These are phyloP conservation scores for Chaenodraco wilsoni DNA, from an alignment of 2,797 vertebrate species.

Conservation along the genomic window DNA sequence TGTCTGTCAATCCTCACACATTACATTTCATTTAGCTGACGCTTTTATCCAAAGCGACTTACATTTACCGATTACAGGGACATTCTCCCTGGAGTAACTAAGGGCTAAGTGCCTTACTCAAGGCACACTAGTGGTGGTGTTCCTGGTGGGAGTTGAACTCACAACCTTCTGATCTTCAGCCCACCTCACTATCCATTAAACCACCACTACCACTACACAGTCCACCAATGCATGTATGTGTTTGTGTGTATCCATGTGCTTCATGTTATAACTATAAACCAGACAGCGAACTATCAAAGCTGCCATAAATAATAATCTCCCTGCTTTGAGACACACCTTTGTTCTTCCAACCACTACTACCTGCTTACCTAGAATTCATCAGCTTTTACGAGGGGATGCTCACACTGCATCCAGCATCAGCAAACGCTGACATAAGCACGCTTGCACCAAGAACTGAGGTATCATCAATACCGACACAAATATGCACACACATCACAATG, in stretches of 20 bases:
- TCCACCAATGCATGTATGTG: not conserved
- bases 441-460: conserved; percentile 24
- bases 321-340: conserved; percentile 24
- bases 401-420: conserved; percentile 12
- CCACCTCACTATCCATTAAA: too few species aligned
- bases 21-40: too few species aligned
- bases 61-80: too few species aligned
- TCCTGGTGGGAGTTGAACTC: too few species aligned
- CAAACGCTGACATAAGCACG: conserved; percentile 37
- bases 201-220: too few species aligned
- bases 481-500: conserved; percentile 25
- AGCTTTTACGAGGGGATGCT: conserved; percentile 3
- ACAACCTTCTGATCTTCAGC: too few species aligned
- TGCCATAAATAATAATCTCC: conserved; percentile 8
- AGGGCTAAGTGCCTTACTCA: too few species aligned
- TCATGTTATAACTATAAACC: conserved; percentile 10
- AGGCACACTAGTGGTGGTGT: too few species aligned
- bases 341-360: conserved; percentile 30
- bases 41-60: too few species aligned
- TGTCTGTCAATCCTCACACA: too few species aligned
- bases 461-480: conserved; percentile 45
- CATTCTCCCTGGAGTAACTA: too few species aligned
- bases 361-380: conserved; percentile 48
- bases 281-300: conserved; percentile 12
- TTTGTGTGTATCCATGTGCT: not conserved